Evolutionary conservation across 2,888 invertebrate species (phyloP).

Genomic region (Sarcophaga subvicina): DNA sequence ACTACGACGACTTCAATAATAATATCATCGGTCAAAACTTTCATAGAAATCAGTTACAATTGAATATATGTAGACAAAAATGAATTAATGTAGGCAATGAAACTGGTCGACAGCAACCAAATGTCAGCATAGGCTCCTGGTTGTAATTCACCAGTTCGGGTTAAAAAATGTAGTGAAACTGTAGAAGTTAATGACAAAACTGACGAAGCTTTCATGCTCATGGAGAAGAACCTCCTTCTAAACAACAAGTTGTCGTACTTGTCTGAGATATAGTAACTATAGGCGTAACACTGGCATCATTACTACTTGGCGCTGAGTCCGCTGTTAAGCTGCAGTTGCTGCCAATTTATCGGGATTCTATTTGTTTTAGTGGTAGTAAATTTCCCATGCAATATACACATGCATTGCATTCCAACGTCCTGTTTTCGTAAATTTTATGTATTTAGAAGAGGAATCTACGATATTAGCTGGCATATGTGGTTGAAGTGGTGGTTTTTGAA

Average conservation of each 20-base stretch:
- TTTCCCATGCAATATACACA: constrained; percentile 98
- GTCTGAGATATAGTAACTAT: constrained; percentile 67
- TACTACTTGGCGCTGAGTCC: constrained; percentile 52
- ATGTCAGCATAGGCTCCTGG: constrained; percentile 82
- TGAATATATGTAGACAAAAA: too few species aligned
- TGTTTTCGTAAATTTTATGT: constrained; percentile 84
- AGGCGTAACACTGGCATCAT: constrained; percentile 63
- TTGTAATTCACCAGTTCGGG: constrained; percentile 79
- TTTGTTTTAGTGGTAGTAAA: constrained; percentile 94
- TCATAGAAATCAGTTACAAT: too few species aligned
- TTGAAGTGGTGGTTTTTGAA: constrained; percentile 66
- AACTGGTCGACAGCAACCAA: constrained; percentile 86
- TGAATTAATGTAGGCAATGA: constrained; percentile 79
- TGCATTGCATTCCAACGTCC: constrained; percentile 99
- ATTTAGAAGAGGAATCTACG: constrained; percentile 74
- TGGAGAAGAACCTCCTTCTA: constrained; percentile 68
- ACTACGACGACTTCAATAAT: too few species aligned
- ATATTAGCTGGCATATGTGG: constrained; percentile 73
- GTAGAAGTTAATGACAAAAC: constrained; percentile 78
- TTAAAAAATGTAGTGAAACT: constrained; percentile 86
- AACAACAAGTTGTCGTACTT: constrained; percentile 65
- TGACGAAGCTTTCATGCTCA: constrained; percentile 77
- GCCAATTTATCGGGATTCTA: constrained; percentile 84
- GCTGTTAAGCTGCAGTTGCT: constrained; percentile 75
- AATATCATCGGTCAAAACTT: too few species aligned